A percentile compares a stretch with the other conserved stretches of the same genome.
Evolutionary conservation across 2,113 vertebrate genomes (phyloP).

Genomic region (Cebidichthys violaceus): DNA sequence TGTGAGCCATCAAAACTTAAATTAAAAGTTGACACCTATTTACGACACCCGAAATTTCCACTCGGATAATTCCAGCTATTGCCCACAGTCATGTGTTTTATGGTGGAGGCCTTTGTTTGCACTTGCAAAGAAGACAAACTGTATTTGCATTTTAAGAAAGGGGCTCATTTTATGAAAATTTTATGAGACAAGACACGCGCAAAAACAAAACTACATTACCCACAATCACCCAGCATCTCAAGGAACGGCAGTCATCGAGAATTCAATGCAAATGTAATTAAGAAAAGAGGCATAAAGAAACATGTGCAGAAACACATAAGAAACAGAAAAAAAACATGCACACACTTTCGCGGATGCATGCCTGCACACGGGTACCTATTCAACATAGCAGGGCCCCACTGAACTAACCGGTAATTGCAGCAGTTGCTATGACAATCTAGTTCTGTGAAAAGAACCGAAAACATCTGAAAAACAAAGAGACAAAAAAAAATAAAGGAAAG

Average conservation of each 20-base stretch:
- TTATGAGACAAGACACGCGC: not conserved
- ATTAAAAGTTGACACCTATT: constrained; percentile 37
- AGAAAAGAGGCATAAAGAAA: not conserved
- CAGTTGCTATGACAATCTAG: constrained; percentile 53
- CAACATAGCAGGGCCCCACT: constrained; percentile 29
- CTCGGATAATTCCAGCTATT: constrained; percentile 1
- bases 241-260: constrained; percentile 34
- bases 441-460: constrained; percentile 17
- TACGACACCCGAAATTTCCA: constrained; percentile 16
- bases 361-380: constrained; percentile 40
- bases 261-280: constrained; percentile 22
- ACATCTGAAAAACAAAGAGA: constrained; percentile 26
- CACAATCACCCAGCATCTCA: not conserved
- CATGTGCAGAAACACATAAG: not conserved
- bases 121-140: not conserved
- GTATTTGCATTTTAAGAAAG: constrained; percentile 30
- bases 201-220: constrained; percentile 29
- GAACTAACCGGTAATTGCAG: constrained; percentile 29
- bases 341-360: constrained; percentile 29
- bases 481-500: not conserved
- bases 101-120: not conserved
- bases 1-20: constrained; percentile 31
- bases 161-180: constrained; percentile 1
- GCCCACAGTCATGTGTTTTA: constrained; percentile 13
- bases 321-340: not conserved